Evolutionary conservation across 2,888 invertebrate species (phyloP), one percentile per base, ranked within the genome.

Genomic region (Tenthredo livida): DNA sequence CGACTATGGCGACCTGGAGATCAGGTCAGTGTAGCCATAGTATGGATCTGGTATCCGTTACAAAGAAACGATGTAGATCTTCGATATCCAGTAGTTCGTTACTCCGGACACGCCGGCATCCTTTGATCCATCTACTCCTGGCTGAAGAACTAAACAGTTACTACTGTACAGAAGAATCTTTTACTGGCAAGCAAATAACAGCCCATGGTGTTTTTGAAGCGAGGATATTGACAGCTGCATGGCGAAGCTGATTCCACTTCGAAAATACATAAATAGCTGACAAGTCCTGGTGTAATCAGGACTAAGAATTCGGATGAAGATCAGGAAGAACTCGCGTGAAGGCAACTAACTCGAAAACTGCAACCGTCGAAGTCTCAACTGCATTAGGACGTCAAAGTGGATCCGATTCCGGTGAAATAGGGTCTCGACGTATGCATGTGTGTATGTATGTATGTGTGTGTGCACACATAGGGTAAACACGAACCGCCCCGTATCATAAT

Each of bases 391-490:
- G 77, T 54, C 54, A 50, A 6, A 17, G 40, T 88, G 87, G 88
- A 88, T 88, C 88, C 87, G 87, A 88, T 89, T 61, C 37, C 72
- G 40, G 29, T 50, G 29, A 15, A 50, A n/a, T 50, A 29, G 47
- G 29, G n/a, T 15, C 25, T 54, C 77, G 47, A 29, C 7, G 7
- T 15, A 21, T 29, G 17, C 1, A n/a, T 17, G 17, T 40, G 7
- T 9, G 5, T 3, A 25, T n/a, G 2, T 29, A 29, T 7, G 7
- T 15, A 21, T 15, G 17, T 17, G 7, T 43, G 5, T 9, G 5
- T 3, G 15, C 6, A 12, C 67, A 77, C 86, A 17, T 75, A 86
- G 86, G 87, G 87, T 89, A 90, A 90, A 89, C 89, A 90, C 50
- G 88, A 83, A 86, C 88, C 87, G 87, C 87, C 88, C 86, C 84